A percentile compares a stretch with the other conserved stretches of the same genome.
Evolutionary conservation across 2,113 vertebrate species (phyloP).

Genomic region (Castor canadensis): DNA sequence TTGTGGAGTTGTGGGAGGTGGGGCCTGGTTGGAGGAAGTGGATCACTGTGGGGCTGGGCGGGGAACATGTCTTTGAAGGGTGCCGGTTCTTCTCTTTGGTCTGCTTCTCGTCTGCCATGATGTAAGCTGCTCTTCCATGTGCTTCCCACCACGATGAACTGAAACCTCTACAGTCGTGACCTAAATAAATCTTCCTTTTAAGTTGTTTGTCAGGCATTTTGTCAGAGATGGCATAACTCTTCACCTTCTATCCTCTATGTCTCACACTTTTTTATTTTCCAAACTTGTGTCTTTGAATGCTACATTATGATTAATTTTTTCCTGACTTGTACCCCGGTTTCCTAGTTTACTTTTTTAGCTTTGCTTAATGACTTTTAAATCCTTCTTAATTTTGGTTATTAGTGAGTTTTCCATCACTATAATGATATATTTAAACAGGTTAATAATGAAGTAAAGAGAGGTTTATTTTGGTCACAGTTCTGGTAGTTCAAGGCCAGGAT

Average conservation of each 20-base stretch:
- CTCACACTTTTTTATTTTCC: not conserved
- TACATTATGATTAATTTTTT: not conserved
- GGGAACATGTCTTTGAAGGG: too few relatives aligned
- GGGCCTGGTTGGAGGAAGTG: too few relatives aligned
- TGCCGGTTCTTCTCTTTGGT: too few relatives aligned
- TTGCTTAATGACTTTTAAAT: not conserved
- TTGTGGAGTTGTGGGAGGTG: too few relatives aligned
- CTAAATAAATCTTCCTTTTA: too few relatives aligned
- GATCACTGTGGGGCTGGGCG: too few relatives aligned
- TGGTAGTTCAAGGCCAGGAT: not conserved
- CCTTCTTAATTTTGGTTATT: not conserved
- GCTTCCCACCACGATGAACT: too few relatives aligned
- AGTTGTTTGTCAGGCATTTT: too few relatives aligned
- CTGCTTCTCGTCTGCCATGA: too few relatives aligned
- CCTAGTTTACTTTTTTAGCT: not conserved
- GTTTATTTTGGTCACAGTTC: not conserved
- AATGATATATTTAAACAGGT: not conserved
- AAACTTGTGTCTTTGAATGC: not conserved
- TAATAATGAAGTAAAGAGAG: not conserved
- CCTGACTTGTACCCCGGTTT: not conserved
- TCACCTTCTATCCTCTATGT: not conserved
- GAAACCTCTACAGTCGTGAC: too few relatives aligned
- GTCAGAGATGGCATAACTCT: not conserved
- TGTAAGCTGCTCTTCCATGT: too few relatives aligned
- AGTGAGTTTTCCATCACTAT: not conserved